Percentiles rank a stretch among this genome's conserved stretches.
Conservation (phyloP, 1,140 invertebrate genomes). For the Eupristina koningsbergeri region DNA sequence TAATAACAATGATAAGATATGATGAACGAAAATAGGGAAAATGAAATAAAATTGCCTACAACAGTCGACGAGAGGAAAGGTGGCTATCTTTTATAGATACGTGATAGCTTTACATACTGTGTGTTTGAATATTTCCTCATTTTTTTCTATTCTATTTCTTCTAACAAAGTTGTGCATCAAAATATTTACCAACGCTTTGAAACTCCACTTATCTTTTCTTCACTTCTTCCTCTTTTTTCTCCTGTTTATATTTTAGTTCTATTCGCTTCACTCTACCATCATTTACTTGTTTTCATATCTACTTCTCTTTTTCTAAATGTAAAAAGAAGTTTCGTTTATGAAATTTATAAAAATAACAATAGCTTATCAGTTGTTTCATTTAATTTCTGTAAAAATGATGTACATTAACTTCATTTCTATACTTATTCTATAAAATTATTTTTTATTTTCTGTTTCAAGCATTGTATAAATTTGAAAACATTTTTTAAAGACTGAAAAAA, state of each 20-base stretch:
- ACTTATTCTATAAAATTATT: no score
- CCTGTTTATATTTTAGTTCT: no score
- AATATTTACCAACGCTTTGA: constrained; percentile 47
- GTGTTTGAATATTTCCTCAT: constrained; percentile 26
- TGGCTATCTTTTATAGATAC: constrained; percentile 20
- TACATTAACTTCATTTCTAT: no score
- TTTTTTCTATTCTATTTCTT: constrained; percentile 29
- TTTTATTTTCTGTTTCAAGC: no score
- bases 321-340: no score
- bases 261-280: neutral
- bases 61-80: neutral
- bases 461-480: no score
- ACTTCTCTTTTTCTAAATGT: no score
- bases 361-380: no score
- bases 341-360: no score
- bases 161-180: constrained; percentile 53
- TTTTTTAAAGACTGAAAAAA: no score
- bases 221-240: neutral
- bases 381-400: no score
- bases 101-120: constrained; percentile 28
- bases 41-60: neutral
- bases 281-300: neutral
- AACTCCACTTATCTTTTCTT: constrained; percentile 26
- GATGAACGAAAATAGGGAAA: neutral
- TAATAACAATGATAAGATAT: neutral